Percentiles rank a stretch among this genome's conserved stretches.
These are phyloP conservation scores for Hylaeus volcanicus DNA, from an alignment of 1,140 invertebrate species.

Conservation along the genomic window DNA sequence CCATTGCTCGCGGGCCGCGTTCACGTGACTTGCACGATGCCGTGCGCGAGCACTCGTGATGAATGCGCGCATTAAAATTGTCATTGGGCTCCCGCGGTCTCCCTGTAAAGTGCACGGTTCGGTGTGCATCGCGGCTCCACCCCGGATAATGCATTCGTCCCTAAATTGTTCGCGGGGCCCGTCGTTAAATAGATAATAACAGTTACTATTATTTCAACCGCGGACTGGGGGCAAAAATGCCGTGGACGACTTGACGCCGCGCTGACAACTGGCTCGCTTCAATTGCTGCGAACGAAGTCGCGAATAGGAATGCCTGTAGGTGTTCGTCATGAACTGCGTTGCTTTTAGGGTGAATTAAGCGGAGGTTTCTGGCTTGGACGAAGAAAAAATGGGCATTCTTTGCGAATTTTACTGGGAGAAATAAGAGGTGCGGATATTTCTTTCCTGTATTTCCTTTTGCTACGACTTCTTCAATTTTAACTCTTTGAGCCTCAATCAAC, in stretches of 20 bases:
- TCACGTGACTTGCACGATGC: constrained; percentile 55
- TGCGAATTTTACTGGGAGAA: too few relatives aligned
- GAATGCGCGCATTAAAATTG: constrained; percentile 71
- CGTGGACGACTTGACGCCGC: not conserved
- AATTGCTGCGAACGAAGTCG: not conserved
- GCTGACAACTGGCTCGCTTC: not conserved
- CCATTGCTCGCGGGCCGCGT: constrained; percentile 60
- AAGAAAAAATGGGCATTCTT: too few relatives aligned
- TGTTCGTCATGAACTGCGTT: too few relatives aligned
- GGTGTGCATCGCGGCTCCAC: not conserved
- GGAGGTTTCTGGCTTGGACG: too few relatives aligned
- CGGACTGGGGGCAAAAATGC: not conserved
- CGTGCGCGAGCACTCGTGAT: constrained; percentile 61
- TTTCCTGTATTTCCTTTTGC: too few relatives aligned
- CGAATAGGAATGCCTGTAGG: not conserved
- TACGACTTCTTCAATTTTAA: too few relatives aligned
- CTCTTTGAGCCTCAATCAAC: too few relatives aligned
- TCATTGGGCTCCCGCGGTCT: constrained; percentile 27
- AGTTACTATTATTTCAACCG: constrained; percentile 38
- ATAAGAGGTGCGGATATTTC: too few relatives aligned
- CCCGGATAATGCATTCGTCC: constrained; percentile 45
- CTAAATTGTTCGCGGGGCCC: constrained; percentile 38
- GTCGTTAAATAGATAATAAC: constrained; percentile 52
- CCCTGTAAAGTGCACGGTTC: constrained; percentile 34
- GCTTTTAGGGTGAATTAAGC: too few relatives aligned